Conservation (phyloP, 2,797 vertebrate genomes). For the Pipistrellus pipistrellus region DNA sequence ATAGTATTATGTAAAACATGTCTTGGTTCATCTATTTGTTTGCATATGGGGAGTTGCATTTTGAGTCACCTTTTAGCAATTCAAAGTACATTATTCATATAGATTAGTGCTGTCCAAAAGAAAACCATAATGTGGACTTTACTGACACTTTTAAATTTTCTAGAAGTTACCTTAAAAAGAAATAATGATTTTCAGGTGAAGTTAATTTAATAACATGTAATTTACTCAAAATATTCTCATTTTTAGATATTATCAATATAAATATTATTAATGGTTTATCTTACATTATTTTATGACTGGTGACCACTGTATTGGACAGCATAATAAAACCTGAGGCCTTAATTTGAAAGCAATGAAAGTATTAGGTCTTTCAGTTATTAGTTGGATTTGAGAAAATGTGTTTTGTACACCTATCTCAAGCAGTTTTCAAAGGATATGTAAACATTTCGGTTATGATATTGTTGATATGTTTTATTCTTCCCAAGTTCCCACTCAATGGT, state of each 20-base stretch:
- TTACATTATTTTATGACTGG: neutral
- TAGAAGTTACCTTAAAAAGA: neutral
- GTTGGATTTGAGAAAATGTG: neutral
- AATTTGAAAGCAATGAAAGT: neutral
- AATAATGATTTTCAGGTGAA: neutral
- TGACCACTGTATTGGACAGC: neutral
- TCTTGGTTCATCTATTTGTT: neutral
- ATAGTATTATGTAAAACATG: neutral
- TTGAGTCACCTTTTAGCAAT: neutral
- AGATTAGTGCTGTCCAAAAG: neutral
- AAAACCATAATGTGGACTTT: neutral
- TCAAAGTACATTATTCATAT: neutral
- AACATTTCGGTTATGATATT: neutral
- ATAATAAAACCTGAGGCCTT: neutral
- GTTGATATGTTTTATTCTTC: neutral
- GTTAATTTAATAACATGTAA: neutral
- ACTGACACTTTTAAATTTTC: neutral
- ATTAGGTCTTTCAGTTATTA: neutral
- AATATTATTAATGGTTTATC: neutral
- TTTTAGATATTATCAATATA: neutral
- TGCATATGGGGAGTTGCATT: neutral
- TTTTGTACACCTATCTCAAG: neutral
- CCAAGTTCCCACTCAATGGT: neutral
- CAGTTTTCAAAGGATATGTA: neutral
- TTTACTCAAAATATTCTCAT: neutral